Conservation (phyloP, 2,113 vertebrate genomes). For the Dascyllus trimaculatus region DNA sequence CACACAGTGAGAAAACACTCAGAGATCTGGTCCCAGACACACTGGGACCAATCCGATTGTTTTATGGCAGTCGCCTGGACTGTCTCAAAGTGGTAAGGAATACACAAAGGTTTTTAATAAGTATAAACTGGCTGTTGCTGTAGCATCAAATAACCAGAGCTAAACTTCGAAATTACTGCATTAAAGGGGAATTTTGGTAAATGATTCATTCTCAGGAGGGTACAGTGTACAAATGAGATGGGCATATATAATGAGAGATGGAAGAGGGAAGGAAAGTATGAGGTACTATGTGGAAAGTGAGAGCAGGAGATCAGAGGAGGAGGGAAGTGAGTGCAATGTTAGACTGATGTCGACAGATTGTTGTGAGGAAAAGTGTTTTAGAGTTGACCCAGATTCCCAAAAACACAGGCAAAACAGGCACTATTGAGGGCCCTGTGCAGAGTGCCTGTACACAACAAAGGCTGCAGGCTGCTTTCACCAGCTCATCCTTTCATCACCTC, state of each 20-base stretch:
- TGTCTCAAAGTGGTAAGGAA: slow-evolving; percentile 37
- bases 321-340: neutral
- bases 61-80: slow-evolving; percentile 49
- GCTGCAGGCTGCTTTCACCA: slow-evolving; percentile 26
- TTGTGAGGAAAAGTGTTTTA: slow-evolving; percentile 35
- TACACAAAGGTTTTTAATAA: slow-evolving; percentile 24
- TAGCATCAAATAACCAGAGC: neutral
- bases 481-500: slow-evolving; percentile 37
- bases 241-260: slow-evolving; percentile 19
- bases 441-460: slow-evolving; percentile 45
- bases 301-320: slow-evolving; percentile 7
- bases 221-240: slow-evolving; percentile 14
- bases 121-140: neutral
- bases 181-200: neutral
- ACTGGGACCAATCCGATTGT: slow-evolving; percentile 36
- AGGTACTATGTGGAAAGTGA: slow-evolving; percentile 8
- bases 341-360: slow-evolving; percentile 22
- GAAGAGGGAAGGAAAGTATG: slow-evolving; percentile 6
- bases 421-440: slow-evolving; percentile 44
- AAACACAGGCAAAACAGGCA: slow-evolving; percentile 32
- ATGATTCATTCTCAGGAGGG: neutral
- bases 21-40: slow-evolving; percentile 33
- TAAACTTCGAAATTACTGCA: neutral
- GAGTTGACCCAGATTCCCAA: slow-evolving; percentile 65
- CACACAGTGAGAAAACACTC: slow-evolving; percentile 59